Evolutionary conservation across 2,113 vertebrate genomes (phyloP).

Genomic region (Nerophis ophidion): DNA sequence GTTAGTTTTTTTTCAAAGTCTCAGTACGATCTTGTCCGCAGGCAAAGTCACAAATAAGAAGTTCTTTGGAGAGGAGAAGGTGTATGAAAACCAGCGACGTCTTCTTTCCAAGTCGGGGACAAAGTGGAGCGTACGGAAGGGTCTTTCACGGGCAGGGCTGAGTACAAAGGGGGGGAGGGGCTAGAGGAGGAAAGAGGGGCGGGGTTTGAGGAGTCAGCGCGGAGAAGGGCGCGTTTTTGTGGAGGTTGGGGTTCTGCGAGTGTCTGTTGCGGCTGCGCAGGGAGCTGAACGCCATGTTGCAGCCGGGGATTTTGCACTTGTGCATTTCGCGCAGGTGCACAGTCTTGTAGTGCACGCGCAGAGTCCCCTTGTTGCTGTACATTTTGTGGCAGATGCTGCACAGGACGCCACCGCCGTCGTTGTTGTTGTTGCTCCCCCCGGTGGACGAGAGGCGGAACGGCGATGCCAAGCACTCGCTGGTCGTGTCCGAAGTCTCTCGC

Average conservation of each 20-base stretch:
- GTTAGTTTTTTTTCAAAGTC: conserved; percentile 14
- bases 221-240: conserved; percentile 94
- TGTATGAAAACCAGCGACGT: conserved; percentile 39
- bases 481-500: conserved; percentile 50
- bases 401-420: conserved; percentile 83
- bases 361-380: conserved; percentile 99
- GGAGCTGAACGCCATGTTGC: conserved; percentile 99
- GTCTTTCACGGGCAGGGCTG: conserved; percentile 7
- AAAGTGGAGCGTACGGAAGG: conserved; percentile 51
- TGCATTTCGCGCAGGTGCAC: conserved; percentile 99
- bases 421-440: conserved; percentile 73
- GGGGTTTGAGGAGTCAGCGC: conserved; percentile 59
- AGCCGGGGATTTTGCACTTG: conserved; percentile 96
- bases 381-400: conserved; percentile 99
- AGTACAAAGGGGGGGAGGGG: conserved; percentile 40
- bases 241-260: conserved; percentile 98
- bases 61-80: conserved; percentile 77
- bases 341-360: conserved; percentile 98
- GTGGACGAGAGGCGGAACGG: conserved; percentile 78
- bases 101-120: too few species aligned
- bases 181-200: conserved; percentile 18
- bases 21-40: conserved; percentile 75
- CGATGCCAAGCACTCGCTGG: conserved; percentile 42
- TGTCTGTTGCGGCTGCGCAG: conserved; percentile 97
- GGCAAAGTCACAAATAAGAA: conserved; percentile 86